A percentile compares a stretch with the other conserved stretches of the same genome.
Conservation (phyloP, 35 echinoderm and acorn worm genomes). For the Ptychodera flava region DNA sequence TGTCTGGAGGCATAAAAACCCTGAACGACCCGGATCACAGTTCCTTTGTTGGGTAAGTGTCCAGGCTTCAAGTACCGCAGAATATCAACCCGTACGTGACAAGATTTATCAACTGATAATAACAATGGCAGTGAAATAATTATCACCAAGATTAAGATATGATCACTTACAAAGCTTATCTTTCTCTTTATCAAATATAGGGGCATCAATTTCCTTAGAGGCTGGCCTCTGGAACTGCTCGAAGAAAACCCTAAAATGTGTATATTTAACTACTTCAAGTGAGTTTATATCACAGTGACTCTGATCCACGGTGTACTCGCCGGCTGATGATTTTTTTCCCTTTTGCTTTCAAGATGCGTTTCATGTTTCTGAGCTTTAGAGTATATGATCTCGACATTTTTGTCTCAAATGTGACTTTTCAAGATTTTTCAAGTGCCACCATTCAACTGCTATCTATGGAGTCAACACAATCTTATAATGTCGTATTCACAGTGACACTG, state of each 20-base stretch:
- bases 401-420: too few species aligned
- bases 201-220: constrained; percentile 60
- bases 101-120: background rate
- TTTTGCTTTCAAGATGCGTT: too few species aligned
- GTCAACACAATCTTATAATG: too few species aligned
- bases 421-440: too few species aligned
- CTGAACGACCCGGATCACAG: constrained; percentile 70
- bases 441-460: too few species aligned
- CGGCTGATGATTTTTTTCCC: too few species aligned
- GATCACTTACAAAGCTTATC: too few species aligned
- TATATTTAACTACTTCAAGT: constrained; percentile 96
- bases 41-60: constrained; percentile 74
- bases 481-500: too few species aligned
- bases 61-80: background rate
- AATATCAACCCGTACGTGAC: background rate
- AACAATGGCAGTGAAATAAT: background rate
- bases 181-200: background rate
- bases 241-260: constrained; percentile 81
- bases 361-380: too few species aligned
- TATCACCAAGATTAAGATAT: too few species aligned
- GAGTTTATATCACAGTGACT: constrained; percentile 23
- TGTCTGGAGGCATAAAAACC: constrained; percentile 65
- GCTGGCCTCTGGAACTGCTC: constrained; percentile 71
- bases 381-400: too few species aligned
- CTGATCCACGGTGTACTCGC: background rate